Evolutionary conservation across 1,140 invertebrate genomes (phyloP), one percentile per base, ranked within the genome.

Genomic region (Acromyrmex echinatior): DNA sequence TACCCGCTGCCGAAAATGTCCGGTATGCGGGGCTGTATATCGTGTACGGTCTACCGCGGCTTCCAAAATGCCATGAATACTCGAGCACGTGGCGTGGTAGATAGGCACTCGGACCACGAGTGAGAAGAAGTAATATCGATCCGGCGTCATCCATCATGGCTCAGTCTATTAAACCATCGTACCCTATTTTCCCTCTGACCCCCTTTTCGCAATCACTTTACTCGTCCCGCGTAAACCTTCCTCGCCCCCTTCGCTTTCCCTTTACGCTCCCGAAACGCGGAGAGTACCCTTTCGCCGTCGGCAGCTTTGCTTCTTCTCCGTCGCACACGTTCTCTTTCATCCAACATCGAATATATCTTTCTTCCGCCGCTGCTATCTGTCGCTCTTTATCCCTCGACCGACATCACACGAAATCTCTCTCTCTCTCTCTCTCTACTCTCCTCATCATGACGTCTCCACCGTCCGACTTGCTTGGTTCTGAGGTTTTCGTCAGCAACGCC

Each of bases 81-180:
- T 79, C 77, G 70, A 14, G 45, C 86, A 53, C 78, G 78, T 73
- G 56, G 76, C 79, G 78, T 68, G 65, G 62, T 70, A 87, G 73
- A 56, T 76, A 78, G 78, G 86, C 86, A 56, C 82, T 88, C 78
- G 77, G n/a, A 68, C 49, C 62, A 45, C 80, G 70, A 76, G 60
- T 56, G 53, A 87, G 86, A 92, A 92, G 87, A 89, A 88, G 89
- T 91, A 90, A 92, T 92, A 93, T 93, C 92, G 92, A 93, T 92
- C 91, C 49, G 28, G 25, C 66, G 81, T 92, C 92, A 93, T 93
- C 92, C 92, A 93, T 93, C 92, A 93, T 91, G 91, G 90, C 84
- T 87, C 89, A 91, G 88, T 93, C 92, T 93, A 93, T 93, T 93
- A 93, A 93, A 92, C 87, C 91, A 86, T 66, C 56, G 88, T 91